Evolutionary conservation across 2,888 invertebrate species (phyloP), one percentile per base, ranked within the genome.

Genomic region (Metellina segmentata): DNA sequence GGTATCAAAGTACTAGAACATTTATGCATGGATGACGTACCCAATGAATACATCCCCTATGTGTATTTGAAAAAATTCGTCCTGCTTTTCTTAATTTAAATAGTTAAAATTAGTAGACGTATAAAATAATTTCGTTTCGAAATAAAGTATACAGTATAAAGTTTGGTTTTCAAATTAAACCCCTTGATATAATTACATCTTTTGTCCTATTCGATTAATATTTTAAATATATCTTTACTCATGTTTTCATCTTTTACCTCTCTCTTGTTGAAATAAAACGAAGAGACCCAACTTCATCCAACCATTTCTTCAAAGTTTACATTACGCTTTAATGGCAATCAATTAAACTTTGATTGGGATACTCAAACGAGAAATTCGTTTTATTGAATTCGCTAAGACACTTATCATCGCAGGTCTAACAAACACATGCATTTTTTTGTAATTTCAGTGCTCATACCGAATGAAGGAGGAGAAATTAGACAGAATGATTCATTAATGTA

Each of bases 401-500:
- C 78, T 78, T 78, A 78, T 52, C 78, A 78, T 52, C 20, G 78
- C 51, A 52, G 78, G 78, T 52, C 19, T 78, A n/a, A 51, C 52
- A 78, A 78, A 78, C 78, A 78, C 52, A 78, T 78, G 78, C 78
- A 78, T 52, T 51, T 34, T 79, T 79, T 34, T 79, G 6, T 13
- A 53, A 20, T 34, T 53, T 79, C 7, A 20, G 34, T 20, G 9
- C 7, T 20, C 51, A 52, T 75, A 61, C 34, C 74, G 74, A 53
- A n/a, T 85, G 74, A 74, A 74, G 83, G 53, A 74, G 53, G 53
- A 13, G 74, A 72, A 74, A 83, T 74, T 74, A 53, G 74, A 85
- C 48, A 85, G 61, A 83, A 74, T 85, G 61, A 53, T 75, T 85
- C 83, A 74, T 13, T 74, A 85, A 52, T 20, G 74, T 7, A 52